Evolutionary conservation across 2,797 vertebrate species (phyloP).

Genomic region (Liparis tanakae): DNA sequence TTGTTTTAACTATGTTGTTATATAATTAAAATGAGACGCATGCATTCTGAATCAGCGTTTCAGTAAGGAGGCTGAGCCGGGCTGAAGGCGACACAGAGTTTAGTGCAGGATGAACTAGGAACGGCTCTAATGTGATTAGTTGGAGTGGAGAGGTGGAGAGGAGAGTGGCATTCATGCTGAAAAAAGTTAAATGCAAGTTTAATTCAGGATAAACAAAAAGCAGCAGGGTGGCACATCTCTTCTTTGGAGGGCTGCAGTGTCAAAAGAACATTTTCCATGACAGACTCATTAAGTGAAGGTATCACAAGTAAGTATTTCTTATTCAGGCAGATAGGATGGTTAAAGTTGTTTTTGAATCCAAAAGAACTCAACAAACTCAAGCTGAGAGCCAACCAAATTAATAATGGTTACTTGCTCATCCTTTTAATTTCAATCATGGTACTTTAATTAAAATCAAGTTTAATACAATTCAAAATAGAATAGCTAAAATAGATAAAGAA

Average conservation of each 20-base stretch:
- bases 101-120: conserved; percentile 59
- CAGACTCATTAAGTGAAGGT: conserved; percentile 9
- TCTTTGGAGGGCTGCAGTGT: conserved; percentile 67
- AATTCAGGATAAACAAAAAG: conserved; percentile 70
- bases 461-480: not conserved
- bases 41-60: conserved; percentile 61
- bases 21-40: conserved; percentile 57
- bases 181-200: conserved; percentile 73
- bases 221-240: conserved; percentile 55
- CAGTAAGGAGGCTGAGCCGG: conserved; percentile 44
- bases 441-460: not conserved
- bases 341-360: not conserved
- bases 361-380: not conserved
- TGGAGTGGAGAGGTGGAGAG: conserved; percentile 37
- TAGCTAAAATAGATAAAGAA: not conserved
- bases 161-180: conserved; percentile 71
- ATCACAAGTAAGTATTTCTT: conserved; percentile 19
- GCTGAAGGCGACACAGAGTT: conserved; percentile 55
- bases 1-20: conserved; percentile 8
- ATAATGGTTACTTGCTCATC: not conserved
- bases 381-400: not conserved
- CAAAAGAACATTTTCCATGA: conserved; percentile 33
- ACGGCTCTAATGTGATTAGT: conserved; percentile 73
- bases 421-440: not conserved
- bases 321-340: conserved; percentile 8